A percentile compares a stretch with the other conserved stretches of the same genome.
Evolutionary conservation across 2,797 vertebrate species (phyloP).

Genomic region (Heteromormyrus szaboi): DNA sequence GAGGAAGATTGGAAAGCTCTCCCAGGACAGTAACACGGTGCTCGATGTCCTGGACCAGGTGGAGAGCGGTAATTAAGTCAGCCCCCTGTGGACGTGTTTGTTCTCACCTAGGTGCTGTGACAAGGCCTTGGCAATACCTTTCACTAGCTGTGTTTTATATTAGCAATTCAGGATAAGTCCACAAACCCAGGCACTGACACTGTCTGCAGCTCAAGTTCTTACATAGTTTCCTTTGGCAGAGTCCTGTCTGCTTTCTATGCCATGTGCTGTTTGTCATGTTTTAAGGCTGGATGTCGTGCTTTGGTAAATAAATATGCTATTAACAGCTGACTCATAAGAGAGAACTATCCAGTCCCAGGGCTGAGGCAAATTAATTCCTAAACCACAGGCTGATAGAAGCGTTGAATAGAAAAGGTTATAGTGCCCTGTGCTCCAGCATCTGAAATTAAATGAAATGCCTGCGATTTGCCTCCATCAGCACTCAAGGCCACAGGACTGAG

Average conservation of each 20-base stretch:
- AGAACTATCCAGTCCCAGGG: neutral
- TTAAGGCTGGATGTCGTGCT: neutral
- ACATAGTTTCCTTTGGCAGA: neutral
- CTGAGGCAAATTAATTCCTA: slow-evolving; percentile 11
- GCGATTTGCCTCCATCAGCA: neutral
- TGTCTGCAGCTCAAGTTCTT: neutral
- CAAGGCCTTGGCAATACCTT: slow-evolving; percentile 24
- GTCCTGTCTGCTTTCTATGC: neutral
- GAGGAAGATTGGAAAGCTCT: neutral
- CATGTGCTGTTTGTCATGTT: neutral
- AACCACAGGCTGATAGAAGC: neutral
- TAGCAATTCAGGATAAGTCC: slow-evolving; percentile 39
- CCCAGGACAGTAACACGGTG: slow-evolving; percentile 22
- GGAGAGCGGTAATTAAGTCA: slow-evolving; percentile 37
- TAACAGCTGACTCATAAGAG: slow-evolving; percentile 3
- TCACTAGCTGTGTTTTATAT: slow-evolving; percentile 55
- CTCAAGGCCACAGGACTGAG: neutral
- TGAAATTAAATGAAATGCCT: neutral
- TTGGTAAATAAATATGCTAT: neutral
- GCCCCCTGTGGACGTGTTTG: slow-evolving; percentile 34
- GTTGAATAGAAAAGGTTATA: neutral
- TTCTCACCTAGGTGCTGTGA: slow-evolving; percentile 36
- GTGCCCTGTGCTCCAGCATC: neutral
- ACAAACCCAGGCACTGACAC: neutral
- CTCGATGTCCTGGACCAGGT: slow-evolving; percentile 28